Base-by-base conservation (phyloP, 2,113 vertebrate genomes). In the Theristicus caerulescens region DNA sequence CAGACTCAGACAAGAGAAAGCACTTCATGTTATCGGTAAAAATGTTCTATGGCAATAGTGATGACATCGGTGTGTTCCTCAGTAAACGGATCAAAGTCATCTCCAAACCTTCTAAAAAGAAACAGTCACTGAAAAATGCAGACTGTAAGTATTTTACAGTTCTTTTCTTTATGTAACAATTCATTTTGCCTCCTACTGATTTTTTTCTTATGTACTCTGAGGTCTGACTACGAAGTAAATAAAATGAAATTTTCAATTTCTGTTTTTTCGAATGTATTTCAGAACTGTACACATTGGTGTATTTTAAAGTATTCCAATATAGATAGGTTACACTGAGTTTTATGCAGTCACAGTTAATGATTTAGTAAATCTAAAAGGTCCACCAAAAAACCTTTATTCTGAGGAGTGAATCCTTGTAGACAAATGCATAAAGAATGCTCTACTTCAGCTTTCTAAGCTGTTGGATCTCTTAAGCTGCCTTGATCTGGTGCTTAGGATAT, bases 11-110 rank as follows among this genome's bases (percentile, higher is more conserved):
- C 98, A 99, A 99, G 98, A 99, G 99, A 98, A 99, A 99, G 98
- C 99, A 99, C 98, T 99, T 99, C 99, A 99, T 99, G 99, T 98
- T 99, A 98, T 99, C 99, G 0, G 99, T 99, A 86, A 99, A 99
- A 98, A 99, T 99, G 99, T 99, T 99, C 97, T 99, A 99, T 89
- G 99, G 99, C 96, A 99, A 99, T 98, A 99, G 99, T 61, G 98
- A 99, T 9, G 99, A 99, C 98, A 99, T 99, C 24, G 99, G 99
- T 32, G 99, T 99, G 95, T 99, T 99, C 98, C 99, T 99, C 97
- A 99, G 99, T 98, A 99, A 99, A 98, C 98, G 99, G 97, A 99
- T 99, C 97, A 99, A 99, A 98, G 99, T 99, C 96, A 99, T 99
- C 98, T 99, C 99, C 96, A 99, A 99, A 96, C 99, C 99, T 95